phyloP scores from a whole-genome alignment of 2,113 vertebrate species.

The Rhinolophus sinicus region DNA sequence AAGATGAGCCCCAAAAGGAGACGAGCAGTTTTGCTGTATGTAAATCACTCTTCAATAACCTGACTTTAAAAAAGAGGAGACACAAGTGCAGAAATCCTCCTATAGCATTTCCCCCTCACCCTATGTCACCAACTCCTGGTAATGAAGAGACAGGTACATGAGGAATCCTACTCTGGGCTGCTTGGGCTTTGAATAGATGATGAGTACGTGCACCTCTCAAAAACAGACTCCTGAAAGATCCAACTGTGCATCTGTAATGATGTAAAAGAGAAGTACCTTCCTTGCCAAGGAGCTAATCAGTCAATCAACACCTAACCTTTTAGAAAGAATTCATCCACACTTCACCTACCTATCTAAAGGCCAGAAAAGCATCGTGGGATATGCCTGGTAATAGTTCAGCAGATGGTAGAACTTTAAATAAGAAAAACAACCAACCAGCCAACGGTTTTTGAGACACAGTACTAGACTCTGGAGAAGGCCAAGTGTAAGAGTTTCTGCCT shows the following conservation, averaged over 20 bases:
- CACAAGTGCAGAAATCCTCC: background rate
- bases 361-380: conserved; percentile 78
- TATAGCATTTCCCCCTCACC: background rate
- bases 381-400: conserved; percentile 76
- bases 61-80: background rate
- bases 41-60: background rate
- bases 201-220: background rate
- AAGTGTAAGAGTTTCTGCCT: background rate
- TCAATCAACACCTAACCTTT: conserved; percentile 84
- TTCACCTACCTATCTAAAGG: conserved; percentile 77
- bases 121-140: background rate
- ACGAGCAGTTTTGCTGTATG: background rate
- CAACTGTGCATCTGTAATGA: conserved; percentile 81
- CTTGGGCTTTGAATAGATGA: background rate
- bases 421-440: conserved; percentile 48
- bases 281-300: conserved; percentile 85
- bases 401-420: conserved; percentile 71
- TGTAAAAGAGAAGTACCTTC: conserved; percentile 71
- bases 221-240: conserved; percentile 63
- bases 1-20: background rate
- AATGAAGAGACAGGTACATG: background rate
- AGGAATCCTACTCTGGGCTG: background rate
- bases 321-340: conserved; percentile 71
- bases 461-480: background rate
- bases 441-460: background rate